Evolutionary conservation across 1,140 invertebrate species (phyloP), one percentile per base, ranked within the genome.

Genomic region (Nylanderia fulva): DNA sequence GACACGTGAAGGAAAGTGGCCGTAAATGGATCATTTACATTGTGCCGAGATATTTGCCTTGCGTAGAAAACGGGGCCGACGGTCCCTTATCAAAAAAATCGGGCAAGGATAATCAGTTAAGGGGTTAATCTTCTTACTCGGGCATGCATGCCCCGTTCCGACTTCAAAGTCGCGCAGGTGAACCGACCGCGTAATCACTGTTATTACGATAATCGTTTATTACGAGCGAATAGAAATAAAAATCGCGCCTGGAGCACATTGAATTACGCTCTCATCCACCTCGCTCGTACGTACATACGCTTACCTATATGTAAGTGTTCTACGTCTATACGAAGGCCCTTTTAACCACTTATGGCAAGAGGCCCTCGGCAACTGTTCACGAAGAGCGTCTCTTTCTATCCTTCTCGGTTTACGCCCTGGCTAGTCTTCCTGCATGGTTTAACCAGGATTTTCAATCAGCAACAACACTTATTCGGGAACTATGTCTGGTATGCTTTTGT

Each of bases 201-300:
- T 90, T 87, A 90, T 90, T 87, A 90, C 60, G 64, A 82, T 89
- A 89, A 90, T 89, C 87, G 88, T 84, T 90, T 90, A 90, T 90
- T 88, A 88, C 48, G 63, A 69, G 71, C 52, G 86, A 88, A 89
- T 89, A 85, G 87, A 84, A 88, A 88, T 82, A 87, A 89, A 89
- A 90, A 85, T 86, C 63, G 58, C 74, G 77, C 86, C 64, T 56
- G 66, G 42, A 88, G 87, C 79, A 71, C 86, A 84, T 86, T 88
- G 82, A 89, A 88, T 88, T 86, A 88, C 72, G 42, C 63, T 29
- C 63, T 29, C 74, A 33, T 76, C 45, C 9, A 39, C 39, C 36
- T 74, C 36, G 39, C 79, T 42, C 33, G 56, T 39, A 36, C 21
- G 21, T 74, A 72, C 8, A 33, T 74, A 39, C 58, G 33, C 13